These are phyloP conservation scores for Leptodactylus fuscus DNA, from an alignment of 2,113 vertebrate species.

Conservation along the genomic window DNA sequence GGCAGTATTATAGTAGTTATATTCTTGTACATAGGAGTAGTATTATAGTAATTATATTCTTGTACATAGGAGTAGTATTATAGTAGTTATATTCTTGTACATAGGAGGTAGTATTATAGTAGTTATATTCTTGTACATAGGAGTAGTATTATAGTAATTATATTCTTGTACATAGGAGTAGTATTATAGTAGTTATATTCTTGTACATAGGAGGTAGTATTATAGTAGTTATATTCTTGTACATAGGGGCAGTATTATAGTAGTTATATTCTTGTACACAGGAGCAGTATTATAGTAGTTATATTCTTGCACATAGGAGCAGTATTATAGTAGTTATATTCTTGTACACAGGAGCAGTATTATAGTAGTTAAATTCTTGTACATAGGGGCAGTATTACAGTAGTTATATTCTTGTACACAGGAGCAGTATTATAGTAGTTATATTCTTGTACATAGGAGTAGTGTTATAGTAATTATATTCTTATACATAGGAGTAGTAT, in stretches of 20 bases:
- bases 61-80: too few species aligned
- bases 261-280: constrained; percentile 9
- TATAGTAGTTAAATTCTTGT: constrained; percentile 8
- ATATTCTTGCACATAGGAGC: background rate
- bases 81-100: too few species aligned
- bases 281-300: constrained; percentile 5
- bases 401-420: too few species aligned
- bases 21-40: background rate
- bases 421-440: constrained; percentile 7
- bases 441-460: background rate
- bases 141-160: background rate
- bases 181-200: background rate
- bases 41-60: constrained; percentile 1
- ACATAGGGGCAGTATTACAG: background rate
- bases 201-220: background rate
- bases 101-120: too few species aligned
- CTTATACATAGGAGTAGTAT: constrained; percentile 1
- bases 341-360: background rate
- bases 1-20: background rate
- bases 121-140: background rate
- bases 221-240: constrained; percentile 2
- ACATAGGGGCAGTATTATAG: background rate
- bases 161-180: background rate
- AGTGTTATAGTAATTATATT: constrained; percentile 3
- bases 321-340: constrained; percentile 12